These are phyloP conservation scores for Mamestra configurata DNA, from an alignment of 1,140 invertebrate species.

Conservation along the genomic window DNA sequence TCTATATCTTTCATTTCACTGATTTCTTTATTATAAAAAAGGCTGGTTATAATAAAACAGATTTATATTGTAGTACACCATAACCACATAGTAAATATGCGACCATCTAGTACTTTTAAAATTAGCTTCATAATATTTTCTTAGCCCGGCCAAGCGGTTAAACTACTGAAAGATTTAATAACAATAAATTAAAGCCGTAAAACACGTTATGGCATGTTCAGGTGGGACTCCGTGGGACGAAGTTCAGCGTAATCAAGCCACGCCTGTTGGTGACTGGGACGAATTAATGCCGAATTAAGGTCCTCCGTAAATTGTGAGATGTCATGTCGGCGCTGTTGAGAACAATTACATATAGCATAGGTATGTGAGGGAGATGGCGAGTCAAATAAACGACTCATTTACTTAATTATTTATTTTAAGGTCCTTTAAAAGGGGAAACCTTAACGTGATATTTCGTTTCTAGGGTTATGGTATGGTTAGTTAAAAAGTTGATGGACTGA, in stretches of 20 bases:
- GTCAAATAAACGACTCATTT: background rate
- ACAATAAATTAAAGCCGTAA: constrained; percentile 44
- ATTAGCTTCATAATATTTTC: constrained; percentile 3
- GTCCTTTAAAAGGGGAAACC: too few relatives aligned
- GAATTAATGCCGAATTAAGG: constrained; percentile 47
- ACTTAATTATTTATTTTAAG: too few relatives aligned
- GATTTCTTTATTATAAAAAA: too few relatives aligned
- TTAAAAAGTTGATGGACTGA: too few relatives aligned
- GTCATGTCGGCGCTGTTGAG: constrained; percentile 6
- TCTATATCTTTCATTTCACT: too few relatives aligned
- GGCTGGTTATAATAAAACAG: too few relatives aligned
- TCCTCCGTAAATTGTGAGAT: constrained; percentile 47
- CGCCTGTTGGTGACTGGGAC: constrained; percentile 34
- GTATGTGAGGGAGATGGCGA: background rate
- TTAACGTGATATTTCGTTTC: too few relatives aligned
- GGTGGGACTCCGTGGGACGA: constrained; percentile 11
- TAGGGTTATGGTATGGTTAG: too few relatives aligned
- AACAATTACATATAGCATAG: background rate
- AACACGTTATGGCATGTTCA: constrained; percentile 36
- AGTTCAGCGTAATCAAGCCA: constrained; percentile 36
- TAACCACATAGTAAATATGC: too few relatives aligned
- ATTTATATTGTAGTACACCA: too few relatives aligned
- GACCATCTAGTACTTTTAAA: too few relatives aligned
- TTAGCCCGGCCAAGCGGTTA: background rate
- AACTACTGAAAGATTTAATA: constrained; percentile 32